Base-by-base conservation (phyloP, 2,797 vertebrate species). In the Carapus acus region DNA sequence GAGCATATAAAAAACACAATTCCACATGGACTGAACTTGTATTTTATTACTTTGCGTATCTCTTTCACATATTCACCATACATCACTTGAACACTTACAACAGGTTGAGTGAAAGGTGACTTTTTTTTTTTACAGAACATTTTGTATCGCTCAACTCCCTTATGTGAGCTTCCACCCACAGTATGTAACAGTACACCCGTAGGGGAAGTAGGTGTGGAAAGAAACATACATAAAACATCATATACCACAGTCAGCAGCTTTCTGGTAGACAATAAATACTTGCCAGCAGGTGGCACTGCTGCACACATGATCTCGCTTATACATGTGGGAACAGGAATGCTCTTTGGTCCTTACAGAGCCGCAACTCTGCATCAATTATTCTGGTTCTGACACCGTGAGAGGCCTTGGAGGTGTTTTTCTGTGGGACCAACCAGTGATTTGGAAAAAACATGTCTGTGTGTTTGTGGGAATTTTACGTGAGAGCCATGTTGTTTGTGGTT, bases 211-310 rank as follows among this genome's bases (percentile, higher is more conserved):
- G 5, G 0, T 1, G 0, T 1, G 14, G 4, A 23, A 44, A 19
- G 55, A 22, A 46, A 22, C 4, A 43, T 20, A 39, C 8, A 20
- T 44, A 33, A 60, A 49, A 41, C 7, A 18, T n/a, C 36, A 20
- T 15, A 7, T 16, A 24, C 24, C 42, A 51, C 14, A 14, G 24
- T 8, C 2, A 17, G 20, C 2, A 1, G 13, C 2, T 13, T 46
- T 46, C 17, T 20, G 15, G 6, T 13, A 19, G 19, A 44, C 9
- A 3, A 19, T 3, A 23, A 29, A 7, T 50, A 49, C 38, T 45
- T 51, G 41, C 43, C 15, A 31, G 24, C 49, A 66, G 51, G 45
- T 42, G 22, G 44, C 20, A 12, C 8, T 18, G 43, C 20, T 49
- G 33, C n/a, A 31, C 2, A 24, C 37, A 20, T 47, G 16, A 8